A percentile compares a stretch with the other conserved stretches of the same genome.
These are phyloP conservation scores for Fopius arisanus DNA, from an alignment of 1,140 invertebrate species.

Conservation along the genomic window DNA sequence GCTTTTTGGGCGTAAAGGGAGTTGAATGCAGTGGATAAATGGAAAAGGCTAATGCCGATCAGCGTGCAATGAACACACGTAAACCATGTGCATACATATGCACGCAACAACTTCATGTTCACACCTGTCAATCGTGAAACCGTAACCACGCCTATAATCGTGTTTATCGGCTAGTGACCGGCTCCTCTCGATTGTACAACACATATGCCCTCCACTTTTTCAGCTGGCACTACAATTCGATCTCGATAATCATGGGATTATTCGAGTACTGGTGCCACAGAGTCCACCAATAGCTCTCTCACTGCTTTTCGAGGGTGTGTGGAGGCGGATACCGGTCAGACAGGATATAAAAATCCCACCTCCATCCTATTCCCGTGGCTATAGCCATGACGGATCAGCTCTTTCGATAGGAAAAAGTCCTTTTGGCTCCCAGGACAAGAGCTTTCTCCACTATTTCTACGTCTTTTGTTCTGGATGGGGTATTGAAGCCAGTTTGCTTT, in stretches of 20 bases:
- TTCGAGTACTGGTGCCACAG: neutral
- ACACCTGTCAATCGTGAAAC: conserved; percentile 7
- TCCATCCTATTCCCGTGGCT: too few species aligned
- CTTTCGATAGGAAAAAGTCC: conserved; percentile 36
- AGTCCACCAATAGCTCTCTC: neutral
- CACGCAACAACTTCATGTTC: neutral
- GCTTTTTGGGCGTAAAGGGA: neutral
- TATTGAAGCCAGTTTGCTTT: neutral
- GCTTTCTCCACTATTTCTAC: neutral
- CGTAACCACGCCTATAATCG: conserved; percentile 16
- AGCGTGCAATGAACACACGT: conserved; percentile 5
- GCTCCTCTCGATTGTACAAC: neutral
- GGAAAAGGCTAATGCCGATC: conserved; percentile 9
- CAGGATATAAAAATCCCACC: conserved; percentile 13
- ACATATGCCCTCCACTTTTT: neutral
- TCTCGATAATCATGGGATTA: conserved; percentile 25
- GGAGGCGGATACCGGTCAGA: neutral
- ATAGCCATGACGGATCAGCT: conserved; percentile 43
- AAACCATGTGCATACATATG: neutral
- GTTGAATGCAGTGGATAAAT: neutral
- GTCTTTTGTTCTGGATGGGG: neutral
- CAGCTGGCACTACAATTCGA: neutral
- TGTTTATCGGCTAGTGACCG: conserved; percentile 16
- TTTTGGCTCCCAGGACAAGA: conserved; percentile 35
- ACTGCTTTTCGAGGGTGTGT: neutral